Evolutionary conservation across 2,113 vertebrate species (phyloP).

Genomic region (Athene cunicularia): DNA sequence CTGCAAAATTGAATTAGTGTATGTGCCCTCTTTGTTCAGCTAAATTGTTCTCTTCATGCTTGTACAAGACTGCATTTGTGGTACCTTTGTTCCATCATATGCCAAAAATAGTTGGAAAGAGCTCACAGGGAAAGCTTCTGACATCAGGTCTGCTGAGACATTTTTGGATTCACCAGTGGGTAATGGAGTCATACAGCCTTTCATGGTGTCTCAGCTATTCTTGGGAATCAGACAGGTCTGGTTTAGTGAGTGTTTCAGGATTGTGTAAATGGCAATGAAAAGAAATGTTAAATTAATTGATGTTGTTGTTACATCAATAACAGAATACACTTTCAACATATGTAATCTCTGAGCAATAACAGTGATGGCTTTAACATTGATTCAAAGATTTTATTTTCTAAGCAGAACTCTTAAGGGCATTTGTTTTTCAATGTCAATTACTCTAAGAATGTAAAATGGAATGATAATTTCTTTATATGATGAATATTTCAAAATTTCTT

Average conservation of each 20-base stretch:
- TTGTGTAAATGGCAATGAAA: background rate
- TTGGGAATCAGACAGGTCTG: background rate
- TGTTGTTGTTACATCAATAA: background rate
- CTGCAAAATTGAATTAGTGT: background rate
- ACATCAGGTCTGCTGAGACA: background rate
- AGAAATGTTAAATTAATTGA: background rate
- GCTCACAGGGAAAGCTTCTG: background rate
- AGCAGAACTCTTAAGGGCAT: background rate
- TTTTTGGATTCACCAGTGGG: background rate
- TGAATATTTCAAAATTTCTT: background rate
- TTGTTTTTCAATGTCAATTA: slow-evolving; percentile 2
- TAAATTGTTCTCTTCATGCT: background rate
- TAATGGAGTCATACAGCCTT: background rate
- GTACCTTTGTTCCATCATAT: background rate
- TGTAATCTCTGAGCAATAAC: background rate
- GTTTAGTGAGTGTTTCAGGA: background rate
- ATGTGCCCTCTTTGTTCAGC: background rate
- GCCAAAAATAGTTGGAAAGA: background rate
- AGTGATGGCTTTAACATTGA: background rate
- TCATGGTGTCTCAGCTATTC: background rate
- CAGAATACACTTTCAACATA: background rate
- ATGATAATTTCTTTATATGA: background rate
- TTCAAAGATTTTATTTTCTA: background rate
- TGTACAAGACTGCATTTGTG: background rate
- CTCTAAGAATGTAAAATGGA: background rate